Conservation (phyloP, 2,888 invertebrate species). For the Rhimphoctona megacephalus region DNA sequence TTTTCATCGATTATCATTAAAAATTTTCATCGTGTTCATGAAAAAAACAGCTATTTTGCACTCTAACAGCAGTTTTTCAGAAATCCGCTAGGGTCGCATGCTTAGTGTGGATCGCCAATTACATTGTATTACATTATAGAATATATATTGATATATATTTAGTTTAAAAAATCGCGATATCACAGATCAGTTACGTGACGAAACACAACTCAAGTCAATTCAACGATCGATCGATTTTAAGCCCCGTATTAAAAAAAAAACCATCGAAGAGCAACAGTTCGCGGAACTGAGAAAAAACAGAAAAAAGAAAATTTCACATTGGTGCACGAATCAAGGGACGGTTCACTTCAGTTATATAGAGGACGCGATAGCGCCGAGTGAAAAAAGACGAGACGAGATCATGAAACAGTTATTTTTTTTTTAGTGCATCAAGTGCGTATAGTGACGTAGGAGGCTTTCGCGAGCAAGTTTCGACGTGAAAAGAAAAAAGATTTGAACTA, state of each 20-base stretch:
- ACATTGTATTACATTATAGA: too few relatives aligned
- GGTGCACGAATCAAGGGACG: neutral
- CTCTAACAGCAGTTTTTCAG: too few relatives aligned
- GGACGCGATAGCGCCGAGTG: constrained; percentile 11
- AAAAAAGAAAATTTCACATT: neutral
- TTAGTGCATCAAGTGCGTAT: constrained; percentile 6
- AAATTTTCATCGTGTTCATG: too few relatives aligned
- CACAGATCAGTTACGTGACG: neutral
- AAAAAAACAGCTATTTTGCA: too few relatives aligned
- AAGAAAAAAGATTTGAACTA: neutral
- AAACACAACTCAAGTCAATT: neutral
- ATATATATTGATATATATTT: neutral
- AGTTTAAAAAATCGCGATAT: neutral
- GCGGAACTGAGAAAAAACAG: neutral
- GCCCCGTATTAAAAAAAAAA: neutral
- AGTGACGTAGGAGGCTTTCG: constrained; percentile 20
- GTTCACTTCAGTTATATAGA: constrained; percentile 10
- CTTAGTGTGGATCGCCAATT: too few relatives aligned
- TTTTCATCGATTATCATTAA: too few relatives aligned
- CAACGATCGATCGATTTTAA: neutral
- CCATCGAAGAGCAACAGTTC: neutral
- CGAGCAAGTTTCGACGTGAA: neutral
- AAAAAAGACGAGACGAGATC: neutral
- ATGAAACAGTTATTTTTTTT: constrained; percentile 26
- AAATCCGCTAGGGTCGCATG: too few relatives aligned